Evolutionary conservation across 2,888 invertebrate species (phyloP).

Genomic region (Campaea margaritaria): DNA sequence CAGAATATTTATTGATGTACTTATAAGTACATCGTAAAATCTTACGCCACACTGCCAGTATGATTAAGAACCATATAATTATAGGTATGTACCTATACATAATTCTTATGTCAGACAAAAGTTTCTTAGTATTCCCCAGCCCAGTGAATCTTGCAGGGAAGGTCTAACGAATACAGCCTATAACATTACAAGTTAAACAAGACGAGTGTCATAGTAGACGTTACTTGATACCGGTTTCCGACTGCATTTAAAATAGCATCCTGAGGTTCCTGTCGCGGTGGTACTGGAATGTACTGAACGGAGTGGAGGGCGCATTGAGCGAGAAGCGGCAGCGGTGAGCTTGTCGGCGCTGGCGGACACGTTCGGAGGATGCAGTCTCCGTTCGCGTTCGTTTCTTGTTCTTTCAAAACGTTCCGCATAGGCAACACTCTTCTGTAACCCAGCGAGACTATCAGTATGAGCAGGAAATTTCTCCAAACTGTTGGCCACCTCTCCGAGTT

Average conservation of each 20-base stretch:
- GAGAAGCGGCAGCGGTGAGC: slow-evolving; percentile 56
- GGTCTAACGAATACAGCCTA: too few relatives aligned
- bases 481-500: slow-evolving; percentile 63
- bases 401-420: slow-evolving; percentile 64
- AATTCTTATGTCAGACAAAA: too few relatives aligned
- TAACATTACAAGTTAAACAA: slow-evolving; percentile 52
- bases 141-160: too few relatives aligned
- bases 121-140: too few relatives aligned
- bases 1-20: too few relatives aligned
- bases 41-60: too few relatives aligned
- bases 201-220: slow-evolving; percentile 65
- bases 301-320: slow-evolving; percentile 56
- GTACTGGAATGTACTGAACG: slow-evolving; percentile 40
- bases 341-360: slow-evolving; percentile 61
- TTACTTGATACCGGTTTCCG: slow-evolving; percentile 55
- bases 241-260: slow-evolving; percentile 47
- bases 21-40: too few relatives aligned
- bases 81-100: too few relatives aligned
- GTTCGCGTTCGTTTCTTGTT: slow-evolving; percentile 58
- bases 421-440: slow-evolving; percentile 64
- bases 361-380: slow-evolving; percentile 51
- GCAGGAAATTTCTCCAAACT: slow-evolving; percentile 59
- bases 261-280: slow-evolving; percentile 27
- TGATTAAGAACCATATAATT: too few relatives aligned
- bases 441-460: slow-evolving; percentile 70